Evolutionary conservation across 2,113 vertebrate species (phyloP).

Genomic region (Suncus etruscus): DNA sequence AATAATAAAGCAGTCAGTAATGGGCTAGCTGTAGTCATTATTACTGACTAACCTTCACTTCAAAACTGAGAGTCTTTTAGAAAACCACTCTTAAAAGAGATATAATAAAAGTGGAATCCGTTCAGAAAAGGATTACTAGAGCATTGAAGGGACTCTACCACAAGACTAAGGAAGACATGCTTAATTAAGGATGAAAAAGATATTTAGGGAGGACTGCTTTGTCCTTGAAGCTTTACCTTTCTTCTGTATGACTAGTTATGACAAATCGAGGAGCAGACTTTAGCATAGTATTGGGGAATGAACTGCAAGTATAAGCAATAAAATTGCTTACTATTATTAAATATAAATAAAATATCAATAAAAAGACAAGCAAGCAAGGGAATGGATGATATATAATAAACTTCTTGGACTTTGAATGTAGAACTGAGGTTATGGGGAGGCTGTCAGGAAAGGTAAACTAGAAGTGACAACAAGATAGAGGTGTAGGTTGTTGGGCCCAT

Average conservation of each 20-base stretch:
- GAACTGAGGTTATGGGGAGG: too few relatives aligned
- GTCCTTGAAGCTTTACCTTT: background rate
- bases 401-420: too few relatives aligned
- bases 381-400: too few relatives aligned
- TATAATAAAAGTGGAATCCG: constrained; percentile 15
- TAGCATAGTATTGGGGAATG: background rate
- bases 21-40: background rate
- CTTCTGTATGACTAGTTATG: background rate
- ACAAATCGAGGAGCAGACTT: constrained; percentile 33
- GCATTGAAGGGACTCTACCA: background rate
- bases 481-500: too few relatives aligned
- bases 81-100: constrained; percentile 17
- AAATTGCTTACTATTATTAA: too few relatives aligned
- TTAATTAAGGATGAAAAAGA: constrained; percentile 44
- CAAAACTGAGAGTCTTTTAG: background rate
- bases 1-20: constrained; percentile 21
- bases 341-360: too few relatives aligned
- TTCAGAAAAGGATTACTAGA: constrained; percentile 27
- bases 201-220: background rate
- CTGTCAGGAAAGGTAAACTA: too few relatives aligned
- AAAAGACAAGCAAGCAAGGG: too few relatives aligned
- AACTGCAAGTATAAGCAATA: too few relatives aligned
- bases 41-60: constrained; percentile 18
- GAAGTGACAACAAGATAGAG: too few relatives aligned
- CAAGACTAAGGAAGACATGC: background rate